Evolutionary conservation across 2,888 invertebrate genomes (phyloP).

Genomic region (Ornithoptera alexandrae): DNA sequence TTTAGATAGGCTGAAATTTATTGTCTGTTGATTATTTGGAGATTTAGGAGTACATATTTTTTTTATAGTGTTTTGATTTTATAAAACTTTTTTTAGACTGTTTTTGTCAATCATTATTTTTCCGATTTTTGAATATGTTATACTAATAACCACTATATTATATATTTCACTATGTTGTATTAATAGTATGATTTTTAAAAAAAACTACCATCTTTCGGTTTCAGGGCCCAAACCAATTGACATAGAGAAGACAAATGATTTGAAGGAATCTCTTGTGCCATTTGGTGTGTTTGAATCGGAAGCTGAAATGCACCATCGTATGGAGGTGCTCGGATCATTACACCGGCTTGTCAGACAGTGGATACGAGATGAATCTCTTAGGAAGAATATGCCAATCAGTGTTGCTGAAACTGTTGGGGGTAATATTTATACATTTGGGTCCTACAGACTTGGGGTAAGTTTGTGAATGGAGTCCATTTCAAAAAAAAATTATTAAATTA

Average conservation of each 20-base stretch:
- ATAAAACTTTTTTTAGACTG: too few species aligned
- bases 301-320: constrained; percentile 92
- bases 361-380: constrained; percentile 93
- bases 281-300: constrained; percentile 95
- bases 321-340: constrained; percentile 90
- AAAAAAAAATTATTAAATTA: too few species aligned
- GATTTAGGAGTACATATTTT: too few species aligned
- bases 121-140: too few species aligned
- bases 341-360: constrained; percentile 95
- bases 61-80: too few species aligned
- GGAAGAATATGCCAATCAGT: constrained; percentile 94
- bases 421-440: constrained; percentile 99
- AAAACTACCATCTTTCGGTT: constrained; percentile 45
- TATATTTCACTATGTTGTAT: too few species aligned
- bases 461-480: too few species aligned
- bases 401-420: constrained; percentile 96
- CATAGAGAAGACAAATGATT: constrained; percentile 85
- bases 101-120: too few species aligned
- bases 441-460: constrained; percentile 93
- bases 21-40: too few species aligned
- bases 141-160: too few species aligned
- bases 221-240: constrained; percentile 88
- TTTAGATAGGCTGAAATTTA: too few species aligned
- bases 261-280: constrained; percentile 88
- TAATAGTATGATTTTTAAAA: not conserved